A percentile compares a stretch with the other conserved stretches of the same genome.
Evolutionary conservation across 2,797 vertebrate genomes (phyloP).

Genomic region (Smutsia temminckii): DNA sequence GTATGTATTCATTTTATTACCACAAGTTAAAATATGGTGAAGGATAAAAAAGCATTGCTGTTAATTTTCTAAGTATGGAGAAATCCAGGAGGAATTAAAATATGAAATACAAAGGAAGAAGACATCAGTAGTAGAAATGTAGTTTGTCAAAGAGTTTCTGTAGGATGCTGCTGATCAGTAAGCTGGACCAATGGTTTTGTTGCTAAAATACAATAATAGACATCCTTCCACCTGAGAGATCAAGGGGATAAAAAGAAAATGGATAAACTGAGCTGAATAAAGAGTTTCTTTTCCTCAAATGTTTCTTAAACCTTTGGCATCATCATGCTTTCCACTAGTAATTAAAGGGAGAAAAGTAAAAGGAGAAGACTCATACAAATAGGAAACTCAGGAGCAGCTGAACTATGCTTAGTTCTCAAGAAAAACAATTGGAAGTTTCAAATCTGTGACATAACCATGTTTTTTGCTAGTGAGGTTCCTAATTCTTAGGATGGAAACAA

Average conservation of each 20-base stretch:
- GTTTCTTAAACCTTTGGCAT: not conserved
- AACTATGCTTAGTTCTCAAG: not conserved
- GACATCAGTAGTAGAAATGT: not conserved
- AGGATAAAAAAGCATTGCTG: not conserved
- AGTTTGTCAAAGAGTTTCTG: not conserved
- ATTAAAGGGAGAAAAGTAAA: not conserved
- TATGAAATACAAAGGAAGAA: not conserved
- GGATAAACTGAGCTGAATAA: not conserved
- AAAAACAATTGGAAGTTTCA: not conserved
- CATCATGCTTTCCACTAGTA: not conserved
- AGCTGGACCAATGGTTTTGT: rapidly evolving
- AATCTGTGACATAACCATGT: not conserved
- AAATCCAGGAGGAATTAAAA: not conserved
- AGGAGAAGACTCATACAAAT: not conserved
- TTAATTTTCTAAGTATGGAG: not conserved
- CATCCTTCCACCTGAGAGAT: not conserved
- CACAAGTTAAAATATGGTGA: not conserved
- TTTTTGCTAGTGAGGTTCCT: not conserved
- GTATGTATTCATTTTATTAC: not conserved
- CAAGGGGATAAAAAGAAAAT: not conserved
- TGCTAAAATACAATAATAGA: not conserved
- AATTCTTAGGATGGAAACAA: not conserved
- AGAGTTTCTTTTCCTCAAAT: not conserved
- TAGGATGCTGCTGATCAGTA: too few species aligned
- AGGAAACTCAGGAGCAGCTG: not conserved